Percentiles rank a stretch among this genome's conserved stretches.
These are phyloP conservation scores for Mormyrops attenuatus DNA, from an alignment of 2,797 vertebrate species.

Conservation along the genomic window DNA sequence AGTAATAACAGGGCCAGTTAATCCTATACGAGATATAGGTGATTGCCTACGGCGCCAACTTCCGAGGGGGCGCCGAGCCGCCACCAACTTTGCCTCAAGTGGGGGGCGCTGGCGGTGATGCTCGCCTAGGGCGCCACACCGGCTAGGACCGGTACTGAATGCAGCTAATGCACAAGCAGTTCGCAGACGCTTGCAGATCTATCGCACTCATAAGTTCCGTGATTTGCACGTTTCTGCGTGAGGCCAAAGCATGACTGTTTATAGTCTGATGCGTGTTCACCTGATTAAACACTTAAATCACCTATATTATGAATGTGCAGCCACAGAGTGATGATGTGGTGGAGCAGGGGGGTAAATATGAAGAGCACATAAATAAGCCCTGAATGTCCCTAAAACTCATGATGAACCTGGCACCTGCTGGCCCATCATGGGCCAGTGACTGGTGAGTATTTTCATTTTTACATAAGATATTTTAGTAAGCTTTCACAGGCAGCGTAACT, in stretches of 20 bases:
- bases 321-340: background rate
- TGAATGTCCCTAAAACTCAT: background rate
- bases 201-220: background rate
- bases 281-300: background rate
- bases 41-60: too few species aligned
- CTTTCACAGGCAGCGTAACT: background rate
- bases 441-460: too few species aligned
- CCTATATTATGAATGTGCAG: background rate
- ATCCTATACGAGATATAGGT: too few species aligned
- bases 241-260: background rate
- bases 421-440: background rate
- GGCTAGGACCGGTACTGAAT: too few species aligned
- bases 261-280: background rate
- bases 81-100: too few species aligned
- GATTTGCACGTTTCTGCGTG: background rate
- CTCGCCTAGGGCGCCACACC: too few species aligned
- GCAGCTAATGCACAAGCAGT: conserved; percentile 43
- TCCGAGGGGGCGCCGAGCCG: too few species aligned
- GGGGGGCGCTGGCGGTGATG: too few species aligned
- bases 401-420: background rate
- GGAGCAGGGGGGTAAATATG: background rate
- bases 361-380: background rate
- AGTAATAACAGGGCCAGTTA: too few species aligned
- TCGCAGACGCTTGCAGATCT: conserved; percentile 31
- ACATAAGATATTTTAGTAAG: background rate